Evolutionary conservation across 2,113 vertebrate genomes (phyloP).

Genomic region (Dicerorhinus sumatrensis): DNA sequence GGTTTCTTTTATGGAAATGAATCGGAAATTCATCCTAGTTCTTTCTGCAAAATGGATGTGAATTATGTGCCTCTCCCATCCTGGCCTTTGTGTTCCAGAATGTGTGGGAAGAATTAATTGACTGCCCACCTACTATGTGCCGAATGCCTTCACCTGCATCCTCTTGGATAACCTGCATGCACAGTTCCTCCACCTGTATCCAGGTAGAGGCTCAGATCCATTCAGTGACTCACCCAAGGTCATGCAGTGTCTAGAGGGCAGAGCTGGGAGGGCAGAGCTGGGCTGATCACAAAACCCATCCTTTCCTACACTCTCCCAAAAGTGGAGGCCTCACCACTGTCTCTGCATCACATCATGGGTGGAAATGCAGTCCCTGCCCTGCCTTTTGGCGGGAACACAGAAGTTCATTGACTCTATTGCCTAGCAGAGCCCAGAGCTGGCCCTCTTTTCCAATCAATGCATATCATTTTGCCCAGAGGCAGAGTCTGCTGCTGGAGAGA

Average conservation of each 20-base stretch:
- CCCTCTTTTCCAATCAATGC: slow-evolving; percentile 80
- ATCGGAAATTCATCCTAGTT: background rate
- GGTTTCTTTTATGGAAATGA: background rate
- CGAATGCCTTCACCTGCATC: background rate
- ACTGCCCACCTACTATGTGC: background rate
- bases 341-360: background rate
- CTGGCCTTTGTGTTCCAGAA: background rate
- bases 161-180: background rate
- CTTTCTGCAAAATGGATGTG: background rate
- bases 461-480: slow-evolving; percentile 83
- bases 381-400: slow-evolving; percentile 57
- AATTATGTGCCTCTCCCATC: background rate
- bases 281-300: background rate
- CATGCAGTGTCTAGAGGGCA: background rate
- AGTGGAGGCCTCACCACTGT: background rate
- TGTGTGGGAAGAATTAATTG: background rate
- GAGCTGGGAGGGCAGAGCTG: no score
- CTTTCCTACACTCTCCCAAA: background rate
- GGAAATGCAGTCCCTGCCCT: slow-evolving; percentile 21
- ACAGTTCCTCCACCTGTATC: background rate
- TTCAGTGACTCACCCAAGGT: background rate
- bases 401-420: slow-evolving; percentile 80
- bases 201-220: background rate
- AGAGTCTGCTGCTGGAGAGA: slow-evolving; percentile 80
- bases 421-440: slow-evolving; percentile 63